Percentiles rank a stretch among this genome's conserved stretches.
These are phyloP conservation scores for Pardosa pseudoannulata DNA, from an alignment of 2,888 invertebrate species.

Conservation along the genomic window DNA sequence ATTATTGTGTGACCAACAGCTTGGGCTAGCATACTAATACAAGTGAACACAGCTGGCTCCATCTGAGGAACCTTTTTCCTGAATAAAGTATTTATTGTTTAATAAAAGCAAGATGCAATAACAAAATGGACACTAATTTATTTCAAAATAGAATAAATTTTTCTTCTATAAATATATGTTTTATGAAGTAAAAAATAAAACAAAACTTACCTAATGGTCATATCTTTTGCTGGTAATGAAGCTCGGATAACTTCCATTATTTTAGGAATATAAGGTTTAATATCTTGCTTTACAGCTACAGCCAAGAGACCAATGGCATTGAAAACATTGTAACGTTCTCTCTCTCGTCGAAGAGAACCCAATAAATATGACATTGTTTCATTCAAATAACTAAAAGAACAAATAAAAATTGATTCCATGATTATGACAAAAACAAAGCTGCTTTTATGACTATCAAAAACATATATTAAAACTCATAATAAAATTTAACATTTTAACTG, in stretches of 20 bases:
- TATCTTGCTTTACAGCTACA: constrained; percentile 89
- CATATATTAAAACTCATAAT: not conserved
- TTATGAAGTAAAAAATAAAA: constrained; percentile 75
- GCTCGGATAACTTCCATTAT: constrained; percentile 90
- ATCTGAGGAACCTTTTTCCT: constrained; percentile 83
- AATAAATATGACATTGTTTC: constrained; percentile 88
- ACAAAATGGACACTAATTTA: too few relatives aligned
- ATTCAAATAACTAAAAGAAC: constrained; percentile 81
- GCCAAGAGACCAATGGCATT: constrained; percentile 93
- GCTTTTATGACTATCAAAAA: not conserved
- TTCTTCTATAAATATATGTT: too few relatives aligned
- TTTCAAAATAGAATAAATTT: too few relatives aligned
- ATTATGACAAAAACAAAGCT: too few relatives aligned
- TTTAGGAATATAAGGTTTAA: constrained; percentile 86
- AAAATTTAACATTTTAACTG: not conserved
- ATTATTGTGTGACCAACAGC: constrained; percentile 89
- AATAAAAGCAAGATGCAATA: too few relatives aligned
- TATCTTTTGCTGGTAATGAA: constrained; percentile 82
- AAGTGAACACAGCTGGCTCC: constrained; percentile 95
- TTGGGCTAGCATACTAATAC: constrained; percentile 92
- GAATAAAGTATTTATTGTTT: too few relatives aligned
- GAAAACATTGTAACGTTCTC: constrained; percentile 91
- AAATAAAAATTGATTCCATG: not conserved
- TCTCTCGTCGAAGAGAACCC: constrained; percentile 86
- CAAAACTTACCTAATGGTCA: constrained; percentile 75